Percentiles rank a stretch among this genome's conserved stretches.
These are phyloP conservation scores for Sakesphorus luctuosus DNA, from an alignment of 2,113 vertebrate genomes.

Conservation along the genomic window DNA sequence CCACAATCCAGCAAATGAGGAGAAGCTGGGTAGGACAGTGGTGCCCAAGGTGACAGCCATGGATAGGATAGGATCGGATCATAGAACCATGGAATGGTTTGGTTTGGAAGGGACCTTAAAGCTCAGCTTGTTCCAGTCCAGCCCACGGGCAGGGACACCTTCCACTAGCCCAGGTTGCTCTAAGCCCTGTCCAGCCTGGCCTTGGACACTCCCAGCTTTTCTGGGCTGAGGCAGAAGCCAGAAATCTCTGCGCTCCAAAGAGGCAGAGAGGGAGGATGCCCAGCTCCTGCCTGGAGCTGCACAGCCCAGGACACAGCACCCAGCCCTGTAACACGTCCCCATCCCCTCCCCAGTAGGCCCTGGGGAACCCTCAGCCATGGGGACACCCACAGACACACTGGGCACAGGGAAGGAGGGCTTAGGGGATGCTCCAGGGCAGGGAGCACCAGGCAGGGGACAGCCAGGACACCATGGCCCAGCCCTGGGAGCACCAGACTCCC, in stretches of 20 bases:
- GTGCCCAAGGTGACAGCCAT: not conserved
- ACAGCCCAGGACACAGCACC: not conserved
- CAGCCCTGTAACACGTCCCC: accelerated
- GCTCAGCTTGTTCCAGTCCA: not conserved
- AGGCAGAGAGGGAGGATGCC: not conserved
- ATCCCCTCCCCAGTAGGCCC: accelerated
- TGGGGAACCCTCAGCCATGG: accelerated
- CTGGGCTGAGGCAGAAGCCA: not conserved
- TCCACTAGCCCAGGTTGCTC: accelerated
- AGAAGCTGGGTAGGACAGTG: not conserved
- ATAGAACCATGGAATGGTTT: not conserved
- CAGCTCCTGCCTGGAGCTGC: not conserved
- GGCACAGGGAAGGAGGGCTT: not conserved
- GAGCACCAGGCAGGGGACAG: not conserved
- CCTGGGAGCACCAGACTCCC: accelerated
- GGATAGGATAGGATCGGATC: not conserved
- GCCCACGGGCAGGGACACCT: not conserved
- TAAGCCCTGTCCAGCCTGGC: accelerated
- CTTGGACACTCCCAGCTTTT: not conserved
- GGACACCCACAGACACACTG: accelerated
- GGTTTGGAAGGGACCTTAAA: not conserved
- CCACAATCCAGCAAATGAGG: not conserved
- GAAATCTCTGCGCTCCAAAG: not conserved
- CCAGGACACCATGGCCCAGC: not conserved
- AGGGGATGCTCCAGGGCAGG: not conserved